Evolutionary conservation across 2,797 vertebrate species (phyloP).

Genomic region (Hephaestus fuliginosus): DNA sequence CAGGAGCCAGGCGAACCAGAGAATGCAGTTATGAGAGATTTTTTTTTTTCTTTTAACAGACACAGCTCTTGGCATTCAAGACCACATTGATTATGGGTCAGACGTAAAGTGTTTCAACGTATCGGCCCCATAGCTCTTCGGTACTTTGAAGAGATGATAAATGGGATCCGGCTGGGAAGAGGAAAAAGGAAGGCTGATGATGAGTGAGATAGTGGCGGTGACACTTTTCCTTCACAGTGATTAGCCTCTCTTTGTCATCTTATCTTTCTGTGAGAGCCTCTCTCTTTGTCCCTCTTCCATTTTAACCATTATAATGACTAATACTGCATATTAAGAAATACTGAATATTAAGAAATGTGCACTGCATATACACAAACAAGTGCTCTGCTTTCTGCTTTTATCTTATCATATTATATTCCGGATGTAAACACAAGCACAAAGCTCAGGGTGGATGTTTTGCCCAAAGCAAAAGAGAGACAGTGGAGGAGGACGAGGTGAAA

Average conservation of each 20-base stretch:
- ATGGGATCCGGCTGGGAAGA: conserved; percentile 28
- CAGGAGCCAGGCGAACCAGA: conserved; percentile 49
- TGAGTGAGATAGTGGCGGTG: conserved; percentile 27
- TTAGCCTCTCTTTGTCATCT: conserved; percentile 40
- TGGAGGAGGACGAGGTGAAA: not conserved
- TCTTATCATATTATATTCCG: not conserved
- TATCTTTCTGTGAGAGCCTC: conserved; percentile 5
- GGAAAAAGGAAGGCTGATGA: conserved; percentile 22
- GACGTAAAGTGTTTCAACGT: conserved; percentile 45
- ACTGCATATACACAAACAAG: conserved; percentile 8
- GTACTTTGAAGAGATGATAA: conserved; percentile 45
- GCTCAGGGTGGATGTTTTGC: conserved; percentile 15
- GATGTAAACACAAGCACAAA: conserved; percentile 28
- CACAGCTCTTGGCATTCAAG: conserved; percentile 45
- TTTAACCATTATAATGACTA: conserved; percentile 4
- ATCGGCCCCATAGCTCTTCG: conserved; percentile 22
- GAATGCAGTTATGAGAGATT: conserved; percentile 45
- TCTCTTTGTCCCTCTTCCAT: conserved; percentile 12
- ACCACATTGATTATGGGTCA: conserved; percentile 50
- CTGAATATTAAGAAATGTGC: conserved; percentile 22
- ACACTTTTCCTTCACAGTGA: conserved; percentile 38
- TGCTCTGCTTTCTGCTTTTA: not conserved
- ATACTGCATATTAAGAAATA: conserved; percentile 26
- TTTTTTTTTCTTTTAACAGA: conserved; percentile 36
- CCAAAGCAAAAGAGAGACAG: conserved; percentile 15